Percentiles rank a stretch among this genome's conserved stretches.
phyloP scores from a whole-genome alignment of 2,888 invertebrate genomes.

The Temnothorax ravouxi region DNA sequence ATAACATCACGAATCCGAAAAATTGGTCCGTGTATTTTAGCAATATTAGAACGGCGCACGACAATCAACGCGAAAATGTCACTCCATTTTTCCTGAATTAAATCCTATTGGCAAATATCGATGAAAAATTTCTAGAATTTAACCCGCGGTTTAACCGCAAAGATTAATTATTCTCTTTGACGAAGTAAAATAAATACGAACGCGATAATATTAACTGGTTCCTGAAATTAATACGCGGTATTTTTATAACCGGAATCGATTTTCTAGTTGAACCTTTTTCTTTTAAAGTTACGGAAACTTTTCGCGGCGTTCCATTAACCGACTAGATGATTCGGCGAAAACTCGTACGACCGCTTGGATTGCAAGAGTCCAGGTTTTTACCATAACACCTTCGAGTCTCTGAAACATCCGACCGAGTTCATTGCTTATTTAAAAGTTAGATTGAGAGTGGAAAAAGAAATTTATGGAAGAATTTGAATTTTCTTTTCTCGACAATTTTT shows the following conservation, averaged over 20 bases:
- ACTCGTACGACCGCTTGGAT: neutral
- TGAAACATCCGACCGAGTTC: neutral
- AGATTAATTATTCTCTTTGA: slow-evolving; percentile 10
- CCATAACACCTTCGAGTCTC: neutral
- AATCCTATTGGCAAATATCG: neutral
- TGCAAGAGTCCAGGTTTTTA: neutral
- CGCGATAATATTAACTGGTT: slow-evolving; percentile 15
- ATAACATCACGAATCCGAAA: neutral
- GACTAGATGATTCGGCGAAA: slow-evolving; percentile 5
- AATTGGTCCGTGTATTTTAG: neutral
- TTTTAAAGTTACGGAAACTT: slow-evolving; percentile 10
- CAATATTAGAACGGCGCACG: neutral
- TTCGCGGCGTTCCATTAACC: slow-evolving; percentile 13
- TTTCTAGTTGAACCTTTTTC: neutral
- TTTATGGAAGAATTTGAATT: neutral
- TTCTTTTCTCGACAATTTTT: neutral
- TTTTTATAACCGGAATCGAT: neutral
- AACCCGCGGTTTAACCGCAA: neutral
- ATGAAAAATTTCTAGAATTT: neutral
- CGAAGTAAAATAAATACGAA: neutral
- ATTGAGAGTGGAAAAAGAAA: neutral
- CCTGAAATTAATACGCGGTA: neutral
- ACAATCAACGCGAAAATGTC: neutral
- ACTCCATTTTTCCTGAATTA: neutral
- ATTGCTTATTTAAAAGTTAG: slow-evolving; percentile 37